Evolutionary conservation across 2,888 invertebrate genomes (phyloP), one percentile per base, ranked within the genome.

Genomic region (Hanleya hanleyi): DNA sequence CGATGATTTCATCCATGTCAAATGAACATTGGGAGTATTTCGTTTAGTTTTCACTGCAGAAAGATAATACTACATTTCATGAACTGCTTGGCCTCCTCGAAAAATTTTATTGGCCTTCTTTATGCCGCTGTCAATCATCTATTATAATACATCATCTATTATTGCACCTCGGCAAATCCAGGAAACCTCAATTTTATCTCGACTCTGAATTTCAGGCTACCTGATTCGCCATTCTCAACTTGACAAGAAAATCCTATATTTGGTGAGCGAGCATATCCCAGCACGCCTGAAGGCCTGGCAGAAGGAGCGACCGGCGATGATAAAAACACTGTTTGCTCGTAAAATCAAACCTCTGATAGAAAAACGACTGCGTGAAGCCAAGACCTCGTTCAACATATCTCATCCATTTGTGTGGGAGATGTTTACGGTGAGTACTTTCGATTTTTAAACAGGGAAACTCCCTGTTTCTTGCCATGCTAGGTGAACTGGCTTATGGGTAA

Each of bases 321-420:
- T 32, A 57, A 57, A 32, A 26, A 57, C 57, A 4, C 2, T 26
- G 29, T 57, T 29, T 29, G 57, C 57, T 2, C 18, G 57, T 15
- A 57, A 57, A 57, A 57, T 57, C 57, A 57, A 22, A 32, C 57
- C 57, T 26, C 32, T 57, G 3, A 57, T 57, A 4, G 57, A 57
- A 32, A 57, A 57, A 57, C 57, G 57, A 15, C 26, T 57, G 29
- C 18, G 57, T 29, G 57, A 57, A 57, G 57, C 57, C 4, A 36
- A 61, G 29, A 15, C 57, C 2, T 37, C 51, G 0, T 69, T 69
- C 18, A 35, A 36, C 32, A 12, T 69, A 18, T 51, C 38, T 3
- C 69, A 69, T 38, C 69, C 69, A 15, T 69, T 69, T 36, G 37
- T 69, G 26, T 69, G 69, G 69, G 69, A 69, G 18, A 57, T 32